Percentiles rank a stretch among this genome's conserved stretches.
These are phyloP conservation scores for Carcharodon carcharias DNA, from an alignment of 2,797 vertebrate genomes.

Conservation along the genomic window DNA sequence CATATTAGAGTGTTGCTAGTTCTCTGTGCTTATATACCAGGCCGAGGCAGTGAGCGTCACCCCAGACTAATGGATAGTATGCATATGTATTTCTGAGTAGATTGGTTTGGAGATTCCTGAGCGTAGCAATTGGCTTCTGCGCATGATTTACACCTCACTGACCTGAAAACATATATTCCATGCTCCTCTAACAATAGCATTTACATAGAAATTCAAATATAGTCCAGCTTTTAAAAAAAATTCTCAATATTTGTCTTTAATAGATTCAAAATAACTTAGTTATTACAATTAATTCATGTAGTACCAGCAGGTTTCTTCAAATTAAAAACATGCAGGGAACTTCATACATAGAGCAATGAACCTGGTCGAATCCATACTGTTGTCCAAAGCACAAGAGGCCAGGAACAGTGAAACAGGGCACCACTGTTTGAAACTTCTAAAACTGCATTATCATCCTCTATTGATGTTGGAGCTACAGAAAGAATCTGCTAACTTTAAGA, in stretches of 20 bases:
- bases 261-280: constrained; percentile 25
- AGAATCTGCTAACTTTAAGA: constrained; percentile 17
- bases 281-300: constrained; percentile 31
- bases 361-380: not conserved
- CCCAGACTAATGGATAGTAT: not conserved
- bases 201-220: constrained; percentile 9
- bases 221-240: constrained; percentile 3
- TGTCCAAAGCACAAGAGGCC: not conserved
- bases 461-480: not conserved
- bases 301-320: constrained; percentile 30
- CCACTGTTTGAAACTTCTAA: constrained; percentile 22
- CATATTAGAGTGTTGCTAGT: not conserved
- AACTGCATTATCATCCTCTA: not conserved
- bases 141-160: not conserved
- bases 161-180: not conserved
- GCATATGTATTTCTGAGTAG: not conserved
- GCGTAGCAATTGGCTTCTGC: not conserved
- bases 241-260: constrained; percentile 31
- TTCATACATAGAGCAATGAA: constrained; percentile 16
- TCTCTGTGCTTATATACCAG: not conserved
- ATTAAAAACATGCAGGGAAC: constrained; percentile 30
- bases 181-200: not conserved
- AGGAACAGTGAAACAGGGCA: constrained; percentile 9
- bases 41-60: not conserved
- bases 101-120: not conserved